Base-by-base conservation (phyloP, 2,797 vertebrate genomes). In the Anolis apletophallus region DNA sequence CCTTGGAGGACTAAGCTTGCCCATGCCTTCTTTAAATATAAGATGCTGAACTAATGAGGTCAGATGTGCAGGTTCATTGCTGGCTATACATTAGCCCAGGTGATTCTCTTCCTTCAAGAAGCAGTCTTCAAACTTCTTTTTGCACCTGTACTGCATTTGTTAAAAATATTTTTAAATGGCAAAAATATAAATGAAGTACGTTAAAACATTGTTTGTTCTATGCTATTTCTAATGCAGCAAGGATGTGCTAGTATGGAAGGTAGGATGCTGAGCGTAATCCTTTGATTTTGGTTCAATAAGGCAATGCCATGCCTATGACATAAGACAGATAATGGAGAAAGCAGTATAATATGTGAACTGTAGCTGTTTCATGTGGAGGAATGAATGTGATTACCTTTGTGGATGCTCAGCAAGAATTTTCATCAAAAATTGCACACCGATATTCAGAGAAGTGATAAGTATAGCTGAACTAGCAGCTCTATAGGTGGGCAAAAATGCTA, bases 401-500 rank as follows among this genome's bases (percentile, higher is more conserved):
- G 26, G 21, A 54, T 36, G 32, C 74, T 72, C n/a, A 50, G 46
- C 29, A 79, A 73, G 46, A 19, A n/a, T 79, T 73, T 74, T 54
- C 55, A 40, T 6, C 26, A 81, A 61, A 79, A 87, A 32, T 21
- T 67, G 59, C 34, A 74, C 19, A 50, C 50, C 14, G 29, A 72
- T 81, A 29, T 21, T 69, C 36, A 13, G 29, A 36, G 16, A 69
- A 2, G 29, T 89, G 84, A 88, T 19, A 78, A 74, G 13, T 14
- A n/a, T 64, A 34, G 8, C n/a, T n/a, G 21, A 79, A 26, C 40
- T 85, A 67, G 64, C 59, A 11, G 9, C 71, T 80, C 54, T 82
- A 81, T 7, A 68, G 80, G 67, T 54, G 52, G 29, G 21, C 7
- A 50, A 68, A 88, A 90, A 64, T 76, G 73, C 12, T 59, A 81